Percentiles rank a stretch among this genome's conserved stretches.
These are phyloP conservation scores for Pelvicachromis taeniatus DNA, from an alignment of 2,113 vertebrate genomes.

Conservation along the genomic window DNA sequence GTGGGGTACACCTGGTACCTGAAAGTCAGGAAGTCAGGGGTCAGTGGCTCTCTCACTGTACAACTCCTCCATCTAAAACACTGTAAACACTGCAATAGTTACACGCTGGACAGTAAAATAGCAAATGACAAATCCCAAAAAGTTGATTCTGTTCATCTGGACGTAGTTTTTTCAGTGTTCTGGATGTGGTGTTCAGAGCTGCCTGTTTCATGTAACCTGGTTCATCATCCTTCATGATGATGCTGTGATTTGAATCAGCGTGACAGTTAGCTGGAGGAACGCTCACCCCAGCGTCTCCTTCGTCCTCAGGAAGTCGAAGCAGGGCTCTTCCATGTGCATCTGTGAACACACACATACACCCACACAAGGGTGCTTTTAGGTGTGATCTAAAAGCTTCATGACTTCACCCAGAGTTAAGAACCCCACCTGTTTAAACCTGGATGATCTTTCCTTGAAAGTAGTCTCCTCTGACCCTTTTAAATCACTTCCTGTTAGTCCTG, in stretches of 20 bases:
- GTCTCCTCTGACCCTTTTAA: not conserved
- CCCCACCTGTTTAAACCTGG: not conserved
- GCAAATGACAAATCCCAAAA: no score
- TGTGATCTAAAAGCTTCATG: not conserved
- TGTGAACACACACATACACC: slow-evolving; percentile 47
- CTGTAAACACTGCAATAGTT: no score
- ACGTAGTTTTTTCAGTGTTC: no score
- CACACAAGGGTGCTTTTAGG: not conserved
- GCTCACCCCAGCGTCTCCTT: slow-evolving; percentile 95
- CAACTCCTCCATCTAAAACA: no score
- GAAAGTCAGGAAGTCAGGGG: not conserved
- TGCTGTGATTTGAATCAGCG: not conserved
- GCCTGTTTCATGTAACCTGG: not conserved
- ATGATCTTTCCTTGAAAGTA: not conserved
- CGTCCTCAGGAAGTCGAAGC: slow-evolving; percentile 95
- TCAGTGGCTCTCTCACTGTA: no score
- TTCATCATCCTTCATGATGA: not conserved
- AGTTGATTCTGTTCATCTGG: no score
- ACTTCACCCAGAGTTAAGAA: not conserved
- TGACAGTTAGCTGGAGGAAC: not conserved
- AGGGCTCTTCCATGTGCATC: slow-evolving; percentile 99
- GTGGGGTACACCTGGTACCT: slow-evolving; percentile 95
- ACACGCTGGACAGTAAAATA: no score
- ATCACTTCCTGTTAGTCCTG: not conserved
- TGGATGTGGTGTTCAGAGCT: no score